Percentiles rank a stretch among this genome's conserved stretches.
phyloP scores from a whole-genome alignment of 2,113 vertebrate genomes.

The Microtus ochrogaster region DNA sequence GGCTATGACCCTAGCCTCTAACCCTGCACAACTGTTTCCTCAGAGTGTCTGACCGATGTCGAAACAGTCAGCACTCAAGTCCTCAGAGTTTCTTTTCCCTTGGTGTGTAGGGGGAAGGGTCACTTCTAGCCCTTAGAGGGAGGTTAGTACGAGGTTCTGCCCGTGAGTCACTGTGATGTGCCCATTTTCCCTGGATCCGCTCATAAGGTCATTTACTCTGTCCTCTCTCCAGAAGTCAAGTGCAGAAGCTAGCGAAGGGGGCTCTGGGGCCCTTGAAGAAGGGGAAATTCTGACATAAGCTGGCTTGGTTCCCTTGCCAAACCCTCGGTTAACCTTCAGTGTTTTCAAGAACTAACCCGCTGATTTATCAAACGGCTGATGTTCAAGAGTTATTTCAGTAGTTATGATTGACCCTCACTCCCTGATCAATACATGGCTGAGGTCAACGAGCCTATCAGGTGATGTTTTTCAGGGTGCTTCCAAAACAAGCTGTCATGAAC shows the following conservation, averaged over 20 bases:
- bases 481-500: background rate
- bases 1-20: background rate
- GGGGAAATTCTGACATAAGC: background rate
- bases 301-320: background rate
- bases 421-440: background rate
- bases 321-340: background rate
- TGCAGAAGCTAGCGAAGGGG: background rate
- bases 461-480: background rate
- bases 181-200: background rate
- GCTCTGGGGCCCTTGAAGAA: background rate
- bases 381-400: background rate
- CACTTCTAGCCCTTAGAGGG: background rate
- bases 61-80: background rate
- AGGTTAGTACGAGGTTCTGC: background rate
- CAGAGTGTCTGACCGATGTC: too few species aligned
- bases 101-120: background rate
- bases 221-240: background rate
- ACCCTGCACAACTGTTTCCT: too few species aligned
- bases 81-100: background rate
- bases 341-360: background rate
- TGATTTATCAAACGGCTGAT: background rate
- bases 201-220: background rate
- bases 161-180: background rate
- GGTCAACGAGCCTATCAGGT: background rate
- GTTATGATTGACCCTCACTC: background rate